These are phyloP conservation scores for Sinocyclocheilus grahami DNA, from an alignment of 2,113 vertebrate species.

Conservation along the genomic window DNA sequence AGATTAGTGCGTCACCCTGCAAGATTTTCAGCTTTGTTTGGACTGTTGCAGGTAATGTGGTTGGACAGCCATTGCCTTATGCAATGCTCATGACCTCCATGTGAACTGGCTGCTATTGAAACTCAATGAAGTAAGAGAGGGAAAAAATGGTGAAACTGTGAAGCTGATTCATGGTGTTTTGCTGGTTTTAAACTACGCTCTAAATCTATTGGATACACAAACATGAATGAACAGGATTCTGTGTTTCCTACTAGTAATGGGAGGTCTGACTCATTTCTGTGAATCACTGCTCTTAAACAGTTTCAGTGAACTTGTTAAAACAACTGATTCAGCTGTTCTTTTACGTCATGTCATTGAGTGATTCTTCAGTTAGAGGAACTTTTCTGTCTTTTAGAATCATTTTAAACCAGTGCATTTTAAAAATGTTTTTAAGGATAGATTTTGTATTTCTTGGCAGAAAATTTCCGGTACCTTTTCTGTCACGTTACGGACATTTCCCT, in stretches of 20 bases:
- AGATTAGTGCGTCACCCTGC: slow-evolving; percentile 34
- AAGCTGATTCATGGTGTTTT: slow-evolving; percentile 6
- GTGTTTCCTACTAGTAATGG: background rate
- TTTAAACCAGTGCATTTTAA: background rate
- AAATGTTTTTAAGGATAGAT: background rate
- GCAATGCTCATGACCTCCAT: slow-evolving; percentile 31
- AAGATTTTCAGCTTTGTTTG: slow-evolving; percentile 30
- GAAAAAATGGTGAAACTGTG: background rate
- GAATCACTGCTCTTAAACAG: background rate
- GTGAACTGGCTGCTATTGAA: slow-evolving; percentile 31
- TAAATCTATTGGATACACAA: background rate
- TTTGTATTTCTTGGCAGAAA: background rate
- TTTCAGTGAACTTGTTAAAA: slow-evolving; percentile 4
- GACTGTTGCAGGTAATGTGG: slow-evolving; percentile 37
- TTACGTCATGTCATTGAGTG: background rate
- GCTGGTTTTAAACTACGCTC: background rate
- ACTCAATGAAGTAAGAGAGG: background rate
- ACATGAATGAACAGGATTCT: slow-evolving; percentile 2
- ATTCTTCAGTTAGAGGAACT: background rate
- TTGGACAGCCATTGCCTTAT: slow-evolving; percentile 23
- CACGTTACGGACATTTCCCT: too few species aligned
- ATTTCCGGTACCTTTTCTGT: background rate
- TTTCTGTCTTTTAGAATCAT: background rate
- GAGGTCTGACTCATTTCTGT: slow-evolving; percentile 13
- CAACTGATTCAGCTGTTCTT: slow-evolving; percentile 1